These are phyloP conservation scores for Aporophyla lueneburgensis DNA, from an alignment of 2,888 invertebrate species.

Conservation along the genomic window DNA sequence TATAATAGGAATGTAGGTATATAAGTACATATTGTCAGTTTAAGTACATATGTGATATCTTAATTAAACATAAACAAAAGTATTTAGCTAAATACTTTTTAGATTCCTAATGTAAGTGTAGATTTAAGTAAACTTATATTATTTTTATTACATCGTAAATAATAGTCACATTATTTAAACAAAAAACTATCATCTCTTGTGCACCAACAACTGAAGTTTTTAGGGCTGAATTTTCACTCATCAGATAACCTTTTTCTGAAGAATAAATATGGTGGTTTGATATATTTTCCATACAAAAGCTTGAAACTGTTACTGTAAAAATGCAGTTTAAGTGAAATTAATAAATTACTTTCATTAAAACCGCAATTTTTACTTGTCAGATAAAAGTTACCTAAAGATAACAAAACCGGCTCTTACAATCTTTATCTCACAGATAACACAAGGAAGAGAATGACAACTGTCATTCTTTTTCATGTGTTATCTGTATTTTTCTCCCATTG, in stretches of 20 bases:
- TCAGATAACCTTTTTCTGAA: not conserved
- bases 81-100: conserved; percentile 32
- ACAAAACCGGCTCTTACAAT: not conserved
- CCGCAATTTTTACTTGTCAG: not conserved
- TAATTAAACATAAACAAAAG: conserved; percentile 25
- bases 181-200: conserved; percentile 2
- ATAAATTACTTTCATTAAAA: not conserved
- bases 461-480: too few relatives aligned
- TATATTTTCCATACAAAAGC: not conserved
- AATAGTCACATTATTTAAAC: not conserved
- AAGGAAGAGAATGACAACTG: conserved; percentile 4
- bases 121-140: not conserved
- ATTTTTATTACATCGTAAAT: conserved; percentile 3
- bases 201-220: not conserved
- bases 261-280: not conserved
- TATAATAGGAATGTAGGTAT: conserved; percentile 48
- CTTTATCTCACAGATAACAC: not conserved
- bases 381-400: not conserved
- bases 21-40: conserved; percentile 49
- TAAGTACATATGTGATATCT: conserved; percentile 36
- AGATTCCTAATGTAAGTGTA: conserved; percentile 9
- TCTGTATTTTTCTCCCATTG: not conserved
- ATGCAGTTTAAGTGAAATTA: too few relatives aligned
- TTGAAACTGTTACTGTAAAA: not conserved
- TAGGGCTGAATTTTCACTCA: not conserved